phyloP scores from a whole-genome alignment of 1,140 invertebrate genomes.

The Chrysopa pallens region DNA sequence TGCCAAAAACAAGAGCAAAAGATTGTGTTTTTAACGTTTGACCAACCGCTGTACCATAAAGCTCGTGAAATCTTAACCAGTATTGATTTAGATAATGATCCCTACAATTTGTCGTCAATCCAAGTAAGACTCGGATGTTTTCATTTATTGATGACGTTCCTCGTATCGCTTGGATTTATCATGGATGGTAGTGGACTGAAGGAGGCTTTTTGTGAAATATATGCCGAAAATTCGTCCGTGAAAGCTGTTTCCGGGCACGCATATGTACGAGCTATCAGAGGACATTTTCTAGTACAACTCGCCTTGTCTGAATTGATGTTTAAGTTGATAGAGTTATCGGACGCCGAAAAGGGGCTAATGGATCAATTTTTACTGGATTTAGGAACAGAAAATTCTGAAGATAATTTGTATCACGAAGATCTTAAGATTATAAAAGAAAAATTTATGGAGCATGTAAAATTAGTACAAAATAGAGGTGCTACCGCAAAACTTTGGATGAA shows the following conservation, averaged over 20 bases:
- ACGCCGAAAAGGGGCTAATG: neutral
- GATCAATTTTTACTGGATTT: neutral
- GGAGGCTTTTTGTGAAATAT: no score
- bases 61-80: no score
- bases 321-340: neutral
- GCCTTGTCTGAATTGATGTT: constrained; percentile 10
- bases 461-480: constrained; percentile 4
- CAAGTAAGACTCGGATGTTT: constrained; percentile 14
- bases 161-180: constrained; percentile 19
- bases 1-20: constrained; percentile 7
- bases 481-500: constrained; percentile 17
- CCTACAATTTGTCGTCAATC: no score
- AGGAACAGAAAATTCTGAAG: no score
- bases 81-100: no score
- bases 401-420: constrained; percentile 9
- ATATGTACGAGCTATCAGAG: constrained; percentile 21
- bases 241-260: constrained; percentile 22
- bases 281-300: constrained; percentile 16
- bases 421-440: constrained; percentile 7
- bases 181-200: constrained; percentile 20
- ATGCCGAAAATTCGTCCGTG: constrained; percentile 13
- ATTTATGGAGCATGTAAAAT: constrained; percentile 7
- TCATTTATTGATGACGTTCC: constrained; percentile 20
- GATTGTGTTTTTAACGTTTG: no score
- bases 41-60: no score